A percentile compares a stretch with the other conserved stretches of the same genome.
These are phyloP conservation scores for Fregata magnificens DNA, from an alignment of 2,113 vertebrate genomes.

Conservation along the genomic window DNA sequence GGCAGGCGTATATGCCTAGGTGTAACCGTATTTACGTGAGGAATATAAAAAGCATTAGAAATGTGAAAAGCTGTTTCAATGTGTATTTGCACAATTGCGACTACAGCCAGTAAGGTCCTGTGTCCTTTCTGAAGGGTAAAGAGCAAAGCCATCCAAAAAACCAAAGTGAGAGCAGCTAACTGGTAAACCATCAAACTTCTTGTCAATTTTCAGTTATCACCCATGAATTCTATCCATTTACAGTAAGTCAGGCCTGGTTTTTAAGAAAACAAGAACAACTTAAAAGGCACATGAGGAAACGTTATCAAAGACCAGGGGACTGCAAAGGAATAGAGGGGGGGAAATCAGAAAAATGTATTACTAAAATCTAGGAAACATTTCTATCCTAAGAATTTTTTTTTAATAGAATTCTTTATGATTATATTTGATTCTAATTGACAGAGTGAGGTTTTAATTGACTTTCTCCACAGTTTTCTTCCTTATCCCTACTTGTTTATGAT, in stretches of 20 bases:
- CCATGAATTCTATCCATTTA: background rate
- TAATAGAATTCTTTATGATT: background rate
- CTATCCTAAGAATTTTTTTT: background rate
- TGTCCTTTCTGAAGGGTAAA: background rate
- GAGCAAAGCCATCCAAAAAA: background rate
- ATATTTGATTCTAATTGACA: background rate
- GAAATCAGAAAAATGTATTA: background rate
- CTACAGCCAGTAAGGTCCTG: background rate
- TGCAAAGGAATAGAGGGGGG: accelerated
- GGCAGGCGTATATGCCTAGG: background rate
- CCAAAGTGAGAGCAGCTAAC: background rate
- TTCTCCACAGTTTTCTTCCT: background rate
- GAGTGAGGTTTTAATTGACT: background rate
- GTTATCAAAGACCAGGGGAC: background rate
- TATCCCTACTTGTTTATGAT: background rate
- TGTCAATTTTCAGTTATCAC: background rate
- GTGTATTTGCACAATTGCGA: background rate
- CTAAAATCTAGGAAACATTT: background rate
- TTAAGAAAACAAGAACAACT: background rate
- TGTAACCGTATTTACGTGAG: background rate
- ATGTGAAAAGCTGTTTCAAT: background rate
- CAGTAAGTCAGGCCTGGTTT: background rate
- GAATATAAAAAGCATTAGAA: background rate
- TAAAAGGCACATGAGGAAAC: background rate
- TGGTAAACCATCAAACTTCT: background rate